Base-by-base conservation (phyloP, 2,797 vertebrate genomes). In the Microchirus variegatus region DNA sequence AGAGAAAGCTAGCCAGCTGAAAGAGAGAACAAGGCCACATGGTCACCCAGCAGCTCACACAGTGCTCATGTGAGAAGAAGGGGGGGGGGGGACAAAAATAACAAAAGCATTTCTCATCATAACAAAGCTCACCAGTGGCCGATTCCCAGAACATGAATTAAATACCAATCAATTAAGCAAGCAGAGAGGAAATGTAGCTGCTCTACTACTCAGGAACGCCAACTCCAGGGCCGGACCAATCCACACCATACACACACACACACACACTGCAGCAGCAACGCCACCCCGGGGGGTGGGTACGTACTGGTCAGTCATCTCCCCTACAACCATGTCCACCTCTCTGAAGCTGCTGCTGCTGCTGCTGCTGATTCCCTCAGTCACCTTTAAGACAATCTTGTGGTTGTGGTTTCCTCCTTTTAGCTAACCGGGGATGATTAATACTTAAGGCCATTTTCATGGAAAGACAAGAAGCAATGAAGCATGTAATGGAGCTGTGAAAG, bases 101-200 rank as follows among this genome's bases (percentile, higher is more conserved):
- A 14, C 18, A 53, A 59, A 31, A 36, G 16, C 22, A 44, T 59
- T 59, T 61, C 44, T 78, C 50, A 59, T 77, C 48, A 70, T 69
- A 75, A 70, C 55, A 67, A 78, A 76, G 45, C 77, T 68, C 57
- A 73, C 59, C 16, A 61, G 68, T 31, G 15, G 73, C 63, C 63
- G 82, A 81, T 79, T 89, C 77, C 87, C 76, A 75, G 49, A 73
- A 71, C 75, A 53, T 62, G 67, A 80, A 81, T 86, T 80, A 84
- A 85, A 80, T 54, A 72, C 62, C 82, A 73, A 82, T 88, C 81
- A 88, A 87, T 88, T 86, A 86, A 77, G 70, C 67, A 64, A 66
- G 64, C 73, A 70, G 56, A 61, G 62, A 80, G 68, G 66, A 82
- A 81, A 81, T 78, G 63, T 66, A 75, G 66, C 80, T 73, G 71